Evolutionary conservation across 2,797 vertebrate genomes (phyloP), one percentile per base, ranked within the genome.

Genomic region (Notoglanidium macrostoma): DNA sequence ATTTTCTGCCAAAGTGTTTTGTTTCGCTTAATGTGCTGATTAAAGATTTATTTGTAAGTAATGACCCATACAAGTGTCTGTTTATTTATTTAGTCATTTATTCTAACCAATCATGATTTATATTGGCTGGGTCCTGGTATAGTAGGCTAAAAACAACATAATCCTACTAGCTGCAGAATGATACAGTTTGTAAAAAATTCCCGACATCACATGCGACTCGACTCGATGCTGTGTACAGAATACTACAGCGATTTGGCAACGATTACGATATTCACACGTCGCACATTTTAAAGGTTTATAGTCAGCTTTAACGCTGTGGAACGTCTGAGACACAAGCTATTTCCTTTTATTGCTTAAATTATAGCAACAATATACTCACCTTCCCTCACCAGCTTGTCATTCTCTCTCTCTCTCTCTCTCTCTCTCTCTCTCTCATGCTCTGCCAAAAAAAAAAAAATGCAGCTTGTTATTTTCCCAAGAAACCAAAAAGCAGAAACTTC

Each of bases 31-130:
- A 89, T 92, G 91, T 90, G 87, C 77, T 92, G 90, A 94, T 94
- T 94, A 94, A 95, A 96, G 87, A 93, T 94, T 95, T 91, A 93
- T 94, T 89, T 68, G 72, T 70, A 86, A 88, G 90, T 93, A 93
- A 93, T 78, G 88, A 91, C 89, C 78, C 94, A 3, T 4, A 76
- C 73, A 74, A 32, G 15, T 32, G 74, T 77, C 84, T 74, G 35
- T 49, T 44, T 49, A 23, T 86, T 32, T 10, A 0, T 61, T 44
- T 29, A 57, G 51, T 81, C 19, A 61, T 72, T 7, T 0, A 21
- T 72, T 46, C 40, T 8, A 70, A 19, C 49, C 51, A 67, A 83
- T 8, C 77, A 57, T 35, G 32, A 61, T 46, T 32, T 32, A 29
- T 67, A 67, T 32, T 29, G 15, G 11, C 12, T 15, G n/a, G n/a